Evolutionary conservation across 2,113 vertebrate genomes (phyloP), one percentile per base, ranked within the genome.

Genomic region (Sylvilagus bachmani): DNA sequence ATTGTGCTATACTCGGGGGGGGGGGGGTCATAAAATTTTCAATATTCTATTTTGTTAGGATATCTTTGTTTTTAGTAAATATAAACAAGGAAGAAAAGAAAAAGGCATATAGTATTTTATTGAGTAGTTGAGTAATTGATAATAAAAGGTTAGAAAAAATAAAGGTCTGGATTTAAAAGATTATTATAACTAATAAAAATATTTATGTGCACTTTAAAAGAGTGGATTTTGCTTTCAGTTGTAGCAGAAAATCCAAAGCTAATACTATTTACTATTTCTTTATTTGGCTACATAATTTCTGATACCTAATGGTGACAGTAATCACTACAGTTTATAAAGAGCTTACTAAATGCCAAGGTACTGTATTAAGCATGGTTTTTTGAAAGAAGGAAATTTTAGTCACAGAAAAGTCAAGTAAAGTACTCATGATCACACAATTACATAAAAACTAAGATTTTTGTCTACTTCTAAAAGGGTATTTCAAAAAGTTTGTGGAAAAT

Each of bases 71-170:
- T 8, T 91, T 53, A 58, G 4, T 27, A 87, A 80, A 6, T 36
- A 74, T 93, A 87, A 87, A 71, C 61, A 80, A 75, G 11, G 58
- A 89, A 91, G n/a, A 55, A 91, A 90, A 79, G 51, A 78, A 89
- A 94, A 82, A 61, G 44, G 0, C 11, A 58, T 44, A 10, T 70
- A 62, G 36, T 69, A 62, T 84, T 49, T 89, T 94, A 81, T 80
- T 80, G 5, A 75, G 61, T 96, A 77, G 31, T 73, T 88, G 73
- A 79, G 53, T 80, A 92, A 95, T 61, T 83, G n/a, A 70, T 88
- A 81, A 24, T 87, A 88, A 90, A 75, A 89, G 6, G 71, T 66
- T 73, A 80, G 9, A 27, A 75, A 90, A 64, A 31, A 27, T 38
- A 71, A 86, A 49, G 14, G 21, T 29, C 24, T 55, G 44, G 21